Evolutionary conservation across 2,113 vertebrate species (phyloP).

Genomic region (Cnemophilus loriae): DNA sequence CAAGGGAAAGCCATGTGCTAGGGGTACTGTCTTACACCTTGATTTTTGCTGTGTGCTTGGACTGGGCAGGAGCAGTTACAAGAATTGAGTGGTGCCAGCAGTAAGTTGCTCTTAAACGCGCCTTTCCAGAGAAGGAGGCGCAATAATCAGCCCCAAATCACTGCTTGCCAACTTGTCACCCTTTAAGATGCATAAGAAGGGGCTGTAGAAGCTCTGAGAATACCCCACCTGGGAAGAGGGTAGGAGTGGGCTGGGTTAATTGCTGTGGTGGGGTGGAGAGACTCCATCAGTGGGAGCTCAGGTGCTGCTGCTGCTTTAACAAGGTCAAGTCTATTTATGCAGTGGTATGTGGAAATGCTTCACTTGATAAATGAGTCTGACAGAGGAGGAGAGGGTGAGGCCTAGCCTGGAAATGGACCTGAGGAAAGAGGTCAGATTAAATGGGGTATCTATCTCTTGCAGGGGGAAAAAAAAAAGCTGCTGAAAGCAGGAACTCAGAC

Average conservation of each 20-base stretch:
- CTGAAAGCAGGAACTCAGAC: slow-evolving; percentile 32
- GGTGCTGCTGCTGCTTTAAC: slow-evolving; percentile 43
- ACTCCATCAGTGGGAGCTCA: not conserved
- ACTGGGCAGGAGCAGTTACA: not conserved
- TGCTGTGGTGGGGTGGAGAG: not conserved
- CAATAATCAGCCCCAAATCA: not conserved
- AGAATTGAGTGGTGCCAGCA: not conserved
- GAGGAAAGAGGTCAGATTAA: slow-evolving; percentile 30
- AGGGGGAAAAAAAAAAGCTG: not conserved
- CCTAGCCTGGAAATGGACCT: slow-evolving; percentile 28
- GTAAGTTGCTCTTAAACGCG: not conserved
- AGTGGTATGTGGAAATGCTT: slow-evolving; percentile 41
- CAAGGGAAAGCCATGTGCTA: fast-evolving
- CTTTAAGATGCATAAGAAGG: fast-evolving
- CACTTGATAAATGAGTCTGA: slow-evolving; percentile 45
- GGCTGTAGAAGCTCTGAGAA: not conserved
- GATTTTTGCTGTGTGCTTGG: not conserved
- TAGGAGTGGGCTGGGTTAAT: not conserved
- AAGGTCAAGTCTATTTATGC: slow-evolving; percentile 51
- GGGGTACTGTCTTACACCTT: not conserved
- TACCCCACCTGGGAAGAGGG: not conserved
- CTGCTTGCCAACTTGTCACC: not conserved
- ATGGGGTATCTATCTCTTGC: not conserved
- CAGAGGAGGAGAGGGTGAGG: slow-evolving; percentile 20
- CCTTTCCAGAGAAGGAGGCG: not conserved